Conservation (phyloP, 2,797 vertebrate genomes). For the Macrochelys suwanniensis region DNA sequence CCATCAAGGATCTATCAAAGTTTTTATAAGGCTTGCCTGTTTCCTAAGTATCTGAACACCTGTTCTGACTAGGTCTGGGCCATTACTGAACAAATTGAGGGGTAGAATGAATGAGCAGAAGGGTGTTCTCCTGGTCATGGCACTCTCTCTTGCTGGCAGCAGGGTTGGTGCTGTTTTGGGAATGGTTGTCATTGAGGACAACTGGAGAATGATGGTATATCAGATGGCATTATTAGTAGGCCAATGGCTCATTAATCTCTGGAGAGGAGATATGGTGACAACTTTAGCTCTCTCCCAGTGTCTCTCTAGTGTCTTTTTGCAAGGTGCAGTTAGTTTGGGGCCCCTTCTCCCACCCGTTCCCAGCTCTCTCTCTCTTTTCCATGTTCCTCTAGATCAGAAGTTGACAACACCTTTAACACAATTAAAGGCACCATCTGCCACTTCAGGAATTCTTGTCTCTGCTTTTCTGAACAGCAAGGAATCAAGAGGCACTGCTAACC, state of each 20-base stretch:
- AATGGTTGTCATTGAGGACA: not conserved
- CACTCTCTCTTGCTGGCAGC: not conserved
- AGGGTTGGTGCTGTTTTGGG: not conserved
- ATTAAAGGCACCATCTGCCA: not conserved
- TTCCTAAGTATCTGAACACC: not conserved
- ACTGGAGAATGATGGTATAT: not conserved
- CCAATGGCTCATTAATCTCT: not conserved
- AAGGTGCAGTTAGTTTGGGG: not conserved
- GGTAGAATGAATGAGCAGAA: constrained; percentile 3
- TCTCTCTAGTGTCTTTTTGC: not conserved
- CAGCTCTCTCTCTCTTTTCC: not conserved
- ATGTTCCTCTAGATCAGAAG: not conserved
- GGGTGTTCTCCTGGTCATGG: not conserved
- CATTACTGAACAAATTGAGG: not conserved
- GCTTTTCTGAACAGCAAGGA: not conserved
- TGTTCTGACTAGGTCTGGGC: not conserved
- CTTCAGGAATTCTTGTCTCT: not conserved
- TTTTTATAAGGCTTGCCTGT: not conserved
- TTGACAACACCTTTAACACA: not conserved
- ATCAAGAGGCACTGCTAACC: constrained; percentile 49
- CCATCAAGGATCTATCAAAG: not conserved
- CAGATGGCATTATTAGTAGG: not conserved
- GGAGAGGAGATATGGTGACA: not conserved
- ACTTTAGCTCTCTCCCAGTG: not conserved
- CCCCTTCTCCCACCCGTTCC: not conserved